Base-by-base conservation (phyloP, 1,140 invertebrate genomes). In the Formica selysi region DNA sequence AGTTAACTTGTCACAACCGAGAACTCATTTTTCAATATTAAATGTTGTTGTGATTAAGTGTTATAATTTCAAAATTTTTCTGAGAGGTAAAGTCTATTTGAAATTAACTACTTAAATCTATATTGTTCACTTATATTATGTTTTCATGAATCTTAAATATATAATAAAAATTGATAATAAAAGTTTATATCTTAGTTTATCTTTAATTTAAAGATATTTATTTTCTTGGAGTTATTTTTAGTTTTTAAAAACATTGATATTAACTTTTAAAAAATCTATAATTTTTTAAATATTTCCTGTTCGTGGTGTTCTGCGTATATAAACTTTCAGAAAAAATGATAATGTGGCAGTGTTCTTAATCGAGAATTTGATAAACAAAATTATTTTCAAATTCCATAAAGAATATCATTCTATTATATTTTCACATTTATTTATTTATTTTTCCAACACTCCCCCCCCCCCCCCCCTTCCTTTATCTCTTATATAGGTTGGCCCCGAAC, bases 201-300 rank as follows among this genome's bases (percentile, higher is more conserved):
- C 16, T 64, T 16, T 64, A 32, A 64, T 32, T 36, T n/a, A 32
- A 71, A 29, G 6, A 71, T 32, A 22, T n/a, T 54, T 1, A 64
- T 29, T 62, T 26, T n/a, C 29, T 22, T 19, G 19, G 3, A 10
- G 16, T 19, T 19, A 3, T 11, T 16, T 48, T 51, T n/a, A 54
- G 29, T 36, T 51, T 44, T 13, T 26, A 32, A 26, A 13, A 32
- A 73, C 4, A 54, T 54, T 73, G 11, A 73, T 74, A 51, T 51
- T 16, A 48, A 26, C 70, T 48, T n/a, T 48, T n/a, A n/a, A 68
- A 79, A 22, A 36, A n/a, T 80, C n/a, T 80, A 71, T 81, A 19
- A 19, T 51, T 51, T 26, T 16, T 59, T 73, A 73, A 73, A 81
- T 71, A 81, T 71, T 81, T 81, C 71, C 67, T 38, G 13, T 36